phyloP scores from a whole-genome alignment of 1,140 invertebrate species.

The Drosophila sp. region DNA sequence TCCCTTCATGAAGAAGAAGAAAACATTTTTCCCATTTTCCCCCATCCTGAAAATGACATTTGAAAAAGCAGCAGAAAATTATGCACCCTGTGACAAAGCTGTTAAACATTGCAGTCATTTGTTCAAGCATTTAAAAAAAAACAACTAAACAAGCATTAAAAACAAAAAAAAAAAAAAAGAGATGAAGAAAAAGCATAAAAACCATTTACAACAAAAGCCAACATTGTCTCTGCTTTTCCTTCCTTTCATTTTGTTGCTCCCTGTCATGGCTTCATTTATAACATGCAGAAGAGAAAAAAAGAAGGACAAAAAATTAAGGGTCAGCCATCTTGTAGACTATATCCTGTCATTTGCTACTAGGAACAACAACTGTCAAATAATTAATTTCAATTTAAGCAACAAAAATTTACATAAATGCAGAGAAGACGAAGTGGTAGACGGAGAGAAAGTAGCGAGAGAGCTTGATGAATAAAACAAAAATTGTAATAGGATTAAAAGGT shows the following conservation, averaged over 20 bases:
- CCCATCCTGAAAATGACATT: neutral
- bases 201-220: conserved; percentile 55
- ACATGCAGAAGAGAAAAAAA: conserved; percentile 38
- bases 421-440: conserved; percentile 1
- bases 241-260: conserved; percentile 17
- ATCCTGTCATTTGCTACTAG: conserved; percentile 49
- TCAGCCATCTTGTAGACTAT: conserved; percentile 13
- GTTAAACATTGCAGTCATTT: conserved; percentile 12
- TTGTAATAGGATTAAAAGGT: conserved; percentile 80
- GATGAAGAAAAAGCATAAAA: conserved; percentile 25
- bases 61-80: conserved; percentile 4
- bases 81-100: conserved; percentile 10
- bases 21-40: neutral
- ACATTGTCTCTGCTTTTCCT: conserved; percentile 7
- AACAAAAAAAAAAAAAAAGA: conserved; percentile 21
- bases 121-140: conserved; percentile 6
- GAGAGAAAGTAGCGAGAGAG: conserved; percentile 26
- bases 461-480: conserved; percentile 79
- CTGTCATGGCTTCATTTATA: conserved; percentile 62
- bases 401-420: conserved; percentile 75
- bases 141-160: conserved; percentile 11
- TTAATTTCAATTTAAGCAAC: conserved; percentile 81
- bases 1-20: neutral
- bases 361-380: conserved; percentile 77
- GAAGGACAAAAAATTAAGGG: conserved; percentile 14